These are phyloP conservation scores for Polydrusus cervinus DNA, from an alignment of 2,888 invertebrate genomes.

Conservation along the genomic window DNA sequence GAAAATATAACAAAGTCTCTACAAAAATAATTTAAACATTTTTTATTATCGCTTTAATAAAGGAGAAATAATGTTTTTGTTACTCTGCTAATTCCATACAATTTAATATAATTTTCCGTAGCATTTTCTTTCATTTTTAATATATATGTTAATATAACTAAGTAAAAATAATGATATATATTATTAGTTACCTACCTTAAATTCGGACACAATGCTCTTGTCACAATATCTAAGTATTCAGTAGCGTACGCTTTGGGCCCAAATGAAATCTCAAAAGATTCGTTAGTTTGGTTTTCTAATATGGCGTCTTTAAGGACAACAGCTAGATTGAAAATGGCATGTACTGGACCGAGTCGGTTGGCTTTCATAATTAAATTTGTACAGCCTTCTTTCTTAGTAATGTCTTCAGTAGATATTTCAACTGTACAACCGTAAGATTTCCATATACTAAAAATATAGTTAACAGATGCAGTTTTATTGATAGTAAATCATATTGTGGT, in stretches of 20 bases:
- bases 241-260: slow-evolving; percentile 90
- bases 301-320: slow-evolving; percentile 84
- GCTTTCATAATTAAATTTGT: slow-evolving; percentile 79
- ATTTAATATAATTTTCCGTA: too few species aligned
- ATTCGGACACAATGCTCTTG: slow-evolving; percentile 59
- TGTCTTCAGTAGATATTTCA: slow-evolving; percentile 81
- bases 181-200: too few species aligned
- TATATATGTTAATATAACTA: too few species aligned
- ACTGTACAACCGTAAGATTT: slow-evolving; percentile 79
- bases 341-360: slow-evolving; percentile 79
- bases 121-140: too few species aligned
- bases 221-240: slow-evolving; percentile 79
- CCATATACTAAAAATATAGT: slow-evolving; percentile 46
- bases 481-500: too few species aligned
- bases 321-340: slow-evolving; percentile 92
- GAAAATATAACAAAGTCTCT: slow-evolving; percentile 92
- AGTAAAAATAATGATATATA: too few species aligned
- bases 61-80: too few species aligned
- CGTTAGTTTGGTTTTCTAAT: slow-evolving; percentile 83
- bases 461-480: too few species aligned
- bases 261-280: slow-evolving; percentile 80
- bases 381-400: slow-evolving; percentile 82
- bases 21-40: too few species aligned
- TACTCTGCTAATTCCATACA: too few species aligned
- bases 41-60: too few species aligned